These are phyloP conservation scores for Coelopa frigida DNA, from an alignment of 1,140 invertebrate species.

Conservation along the genomic window DNA sequence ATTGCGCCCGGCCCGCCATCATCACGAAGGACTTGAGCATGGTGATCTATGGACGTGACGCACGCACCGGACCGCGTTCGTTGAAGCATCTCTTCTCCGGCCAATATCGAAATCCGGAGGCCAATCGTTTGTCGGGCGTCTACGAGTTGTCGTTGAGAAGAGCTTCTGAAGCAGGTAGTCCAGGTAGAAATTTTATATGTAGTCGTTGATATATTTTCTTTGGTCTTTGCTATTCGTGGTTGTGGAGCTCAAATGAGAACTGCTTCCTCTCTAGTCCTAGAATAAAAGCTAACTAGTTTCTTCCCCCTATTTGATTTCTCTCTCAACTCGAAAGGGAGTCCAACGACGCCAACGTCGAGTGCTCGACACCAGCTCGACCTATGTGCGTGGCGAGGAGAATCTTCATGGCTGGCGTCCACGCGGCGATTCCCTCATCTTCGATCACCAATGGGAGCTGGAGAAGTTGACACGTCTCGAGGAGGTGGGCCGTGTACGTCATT, in stretches of 20 bases:
- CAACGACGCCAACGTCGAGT: conserved; percentile 91
- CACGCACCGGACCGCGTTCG: conserved; percentile 82
- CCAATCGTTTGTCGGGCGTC: conserved; percentile 90
- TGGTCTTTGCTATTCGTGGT: too few relatives aligned
- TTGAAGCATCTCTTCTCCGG: conserved; percentile 88
- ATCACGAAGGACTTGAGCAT: conserved; percentile 97
- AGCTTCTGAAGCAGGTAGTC: conserved; percentile 47
- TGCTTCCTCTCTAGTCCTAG: too few relatives aligned
- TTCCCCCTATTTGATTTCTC: conserved; percentile 13
- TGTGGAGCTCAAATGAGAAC: too few relatives aligned
- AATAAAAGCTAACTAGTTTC: too few relatives aligned
- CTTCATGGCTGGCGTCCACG: conserved; percentile 94
- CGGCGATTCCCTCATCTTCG: conserved; percentile 95
- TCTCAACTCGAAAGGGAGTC: conserved; percentile 58
- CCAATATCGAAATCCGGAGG: conserved; percentile 77
- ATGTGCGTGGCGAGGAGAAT: conserved; percentile 98
- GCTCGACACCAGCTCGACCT: conserved; percentile 94
- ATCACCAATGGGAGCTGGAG: conserved; percentile 97
- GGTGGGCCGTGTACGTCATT: conserved; percentile 86
- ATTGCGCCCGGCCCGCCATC: conserved; percentile 93
- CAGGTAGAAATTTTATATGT: conserved; percentile 46
- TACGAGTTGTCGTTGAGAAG: conserved; percentile 76
- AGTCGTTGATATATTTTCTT: too few relatives aligned
- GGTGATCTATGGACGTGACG: conserved; percentile 94
- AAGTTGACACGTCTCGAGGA: conserved; percentile 93